These are phyloP conservation scores for Triplophysa yarkandensis DNA, from an alignment of 2,797 vertebrate species.

Conservation along the genomic window DNA sequence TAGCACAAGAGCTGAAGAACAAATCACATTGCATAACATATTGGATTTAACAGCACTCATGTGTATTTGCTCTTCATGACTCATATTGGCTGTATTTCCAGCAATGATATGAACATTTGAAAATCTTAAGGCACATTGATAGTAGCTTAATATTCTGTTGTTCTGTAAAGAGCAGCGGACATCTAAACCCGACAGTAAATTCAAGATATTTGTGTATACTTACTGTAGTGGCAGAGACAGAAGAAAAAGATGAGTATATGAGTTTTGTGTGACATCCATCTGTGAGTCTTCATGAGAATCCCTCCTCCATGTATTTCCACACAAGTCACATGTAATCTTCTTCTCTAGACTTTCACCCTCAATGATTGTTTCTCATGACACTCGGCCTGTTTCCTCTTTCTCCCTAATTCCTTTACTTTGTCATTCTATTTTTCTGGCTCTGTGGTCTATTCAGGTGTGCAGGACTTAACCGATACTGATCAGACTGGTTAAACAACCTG, in stretches of 20 bases:
- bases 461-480: conserved; percentile 48
- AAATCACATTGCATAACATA: too few relatives aligned
- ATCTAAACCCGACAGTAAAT: too few relatives aligned
- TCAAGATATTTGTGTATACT: not conserved
- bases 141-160: too few relatives aligned
- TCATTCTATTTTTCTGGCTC: not conserved
- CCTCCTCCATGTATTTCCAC: conserved; percentile 18
- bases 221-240: conserved; percentile 18
- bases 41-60: too few relatives aligned
- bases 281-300: conserved; percentile 19
- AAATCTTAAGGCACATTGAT: too few relatives aligned
- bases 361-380: not conserved
- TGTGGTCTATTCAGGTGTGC: conserved; percentile 14
- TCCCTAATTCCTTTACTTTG: conserved; percentile 23
- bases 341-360: conserved; percentile 20
- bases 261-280: conserved; percentile 6
- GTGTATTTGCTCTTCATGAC: too few relatives aligned
- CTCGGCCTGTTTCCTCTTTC: not conserved
- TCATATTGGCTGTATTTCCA: too few relatives aligned
- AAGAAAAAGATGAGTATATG: not conserved
- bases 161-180: too few relatives aligned
- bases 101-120: too few relatives aligned
- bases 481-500: conserved; percentile 67
- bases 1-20: too few relatives aligned
- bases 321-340: not conserved